Base-by-base conservation (phyloP, 2,888 invertebrate genomes). In the Ectropis crepuscularia region DNA sequence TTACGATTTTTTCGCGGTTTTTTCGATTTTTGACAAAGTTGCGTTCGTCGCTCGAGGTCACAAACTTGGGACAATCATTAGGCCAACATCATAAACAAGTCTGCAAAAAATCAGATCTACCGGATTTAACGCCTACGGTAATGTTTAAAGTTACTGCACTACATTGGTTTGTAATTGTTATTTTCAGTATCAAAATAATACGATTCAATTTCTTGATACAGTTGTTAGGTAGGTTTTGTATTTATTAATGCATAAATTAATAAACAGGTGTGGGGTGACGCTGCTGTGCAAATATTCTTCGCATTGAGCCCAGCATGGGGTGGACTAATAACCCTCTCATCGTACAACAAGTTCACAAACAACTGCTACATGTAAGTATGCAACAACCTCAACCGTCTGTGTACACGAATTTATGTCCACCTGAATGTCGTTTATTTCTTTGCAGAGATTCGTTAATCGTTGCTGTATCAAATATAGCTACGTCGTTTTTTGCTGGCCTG, bases 231-330 rank as follows among this genome's bases (percentile, higher is more conserved):
- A 28, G 4, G 16, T 28, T 28, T 28, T 28, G 4, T 28, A 28
- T 10, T n/a, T n/a, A 28, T 51, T 42, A 16, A 50, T 51, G 16
- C 4, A 51, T 51, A 39, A 28, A 51, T 42, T 42, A 42, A 42
- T 63, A 12, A 10, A 7, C 53, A 95, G 95, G 96, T 96, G 10
- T 96, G 96, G 96, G 96, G 96, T 50, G 96, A 97, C 80, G 96
- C 97, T 0, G 96, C 96, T 0, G 96, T 97, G 28, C 97, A 97
- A 87, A 97, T 97, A 78, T 97, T 98, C 87, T 98, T 97, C 83
- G 97, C 97, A 0, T 87, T 97, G 36, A 96, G 97, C 75, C 96
- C 96, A 5, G 96, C 97, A 57, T 97, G 97, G 96, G 97, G 97
- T 55, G 97, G 97, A 45, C 93, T 97, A 10, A 97, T 97, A 58